Base-by-base conservation (phyloP, 2,113 vertebrate species). In the Hyla sarda region DNA sequence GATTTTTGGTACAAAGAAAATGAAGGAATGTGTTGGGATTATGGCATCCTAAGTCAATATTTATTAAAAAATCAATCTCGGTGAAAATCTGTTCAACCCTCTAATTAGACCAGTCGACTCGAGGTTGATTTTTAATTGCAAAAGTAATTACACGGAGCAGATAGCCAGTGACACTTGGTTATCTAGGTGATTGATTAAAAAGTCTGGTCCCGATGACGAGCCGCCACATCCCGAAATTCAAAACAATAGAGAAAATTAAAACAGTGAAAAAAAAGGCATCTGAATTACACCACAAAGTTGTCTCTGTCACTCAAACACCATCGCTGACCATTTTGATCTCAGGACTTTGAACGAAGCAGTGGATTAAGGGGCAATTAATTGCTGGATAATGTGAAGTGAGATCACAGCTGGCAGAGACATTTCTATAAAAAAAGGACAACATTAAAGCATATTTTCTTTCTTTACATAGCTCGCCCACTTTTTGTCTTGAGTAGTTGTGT, bases 61-160 rank as follows among this genome's bases (percentile, higher is more conserved):
- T 98, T 99, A 98, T 99, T 98, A 99, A 97, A 97, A 98, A 99
- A 98, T 99, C 97, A 98, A 99, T 99, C 97, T 97, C 94, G 96
- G 97, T 97, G 97, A 98, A 97, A 97, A 99, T 99, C 97, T 97
- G 97, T 95, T 96, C 97, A 97, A 98, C 97, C 96, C 94, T 98
- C 97, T 99, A 99, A 99, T 99, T 99, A 99, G 97, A 98, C 93
- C 95, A 97, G 97, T 97, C 97, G 97, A 98, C 97, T 98, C 94
- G 96, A 98, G 98, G 98, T 99, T 99, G 98, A 98, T 98, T 99
- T 99, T 99, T 99, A 99, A 99, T 99, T 99, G 98, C 97, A 98
- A 99, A 99, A 99, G 98, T 99, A 99, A 99, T 99, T 99, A 99
- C 97, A 99, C 92, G 94, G 98, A 98, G 98, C 98, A 99, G 98